Base-by-base conservation (phyloP, 2,888 invertebrate genomes). In the Brenthis hecate region DNA sequence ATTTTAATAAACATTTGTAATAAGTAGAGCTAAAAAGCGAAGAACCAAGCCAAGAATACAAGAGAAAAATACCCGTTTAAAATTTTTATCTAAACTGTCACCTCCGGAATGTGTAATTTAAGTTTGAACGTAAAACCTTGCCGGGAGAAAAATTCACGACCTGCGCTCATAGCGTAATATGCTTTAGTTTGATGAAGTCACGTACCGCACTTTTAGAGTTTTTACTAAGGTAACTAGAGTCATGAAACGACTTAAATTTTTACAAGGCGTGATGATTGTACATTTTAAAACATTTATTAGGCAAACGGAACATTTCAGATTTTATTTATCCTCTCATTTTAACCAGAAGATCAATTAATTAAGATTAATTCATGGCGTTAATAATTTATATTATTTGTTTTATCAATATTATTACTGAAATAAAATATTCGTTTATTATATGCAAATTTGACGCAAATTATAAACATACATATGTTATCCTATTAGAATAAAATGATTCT, bases 71-170 rank as follows among this genome's bases (percentile, higher is more conserved):
- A 72, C 66, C 70, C 72, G 73, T 76, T 77, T 77, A 73, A 76
- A 74, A 71, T 71, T 76, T 77, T 77, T 74, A 73, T 79, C 80
- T 80, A 81, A 83, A 84, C 82, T 81, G 80, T 81, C 84, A 83
- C 81, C 83, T 79, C 77, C 71, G 78, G 84, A 83, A 81, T 85
- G 84, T 82, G 84, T 85, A 87, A 87, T 88, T 87, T 87, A 88
- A 89, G 87, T 89, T 89, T 85, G 83, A 79, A 84, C 86, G 82
- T 89, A 87, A 88, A 87, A 85, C 82, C 81, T 81, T 80, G 80
- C 76, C 75, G 74, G 78, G 82, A 84, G 83, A 85, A 85, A 86
- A 86, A 85, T 86, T 86, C 85, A 86, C 78, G 81, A 81, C 78
- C 74, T 74, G 74, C 77, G 75, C 79, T 76, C 76, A 78, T 76